Evolutionary conservation across 2,113 vertebrate species (phyloP).

Genomic region (Solea senegalensis): DNA sequence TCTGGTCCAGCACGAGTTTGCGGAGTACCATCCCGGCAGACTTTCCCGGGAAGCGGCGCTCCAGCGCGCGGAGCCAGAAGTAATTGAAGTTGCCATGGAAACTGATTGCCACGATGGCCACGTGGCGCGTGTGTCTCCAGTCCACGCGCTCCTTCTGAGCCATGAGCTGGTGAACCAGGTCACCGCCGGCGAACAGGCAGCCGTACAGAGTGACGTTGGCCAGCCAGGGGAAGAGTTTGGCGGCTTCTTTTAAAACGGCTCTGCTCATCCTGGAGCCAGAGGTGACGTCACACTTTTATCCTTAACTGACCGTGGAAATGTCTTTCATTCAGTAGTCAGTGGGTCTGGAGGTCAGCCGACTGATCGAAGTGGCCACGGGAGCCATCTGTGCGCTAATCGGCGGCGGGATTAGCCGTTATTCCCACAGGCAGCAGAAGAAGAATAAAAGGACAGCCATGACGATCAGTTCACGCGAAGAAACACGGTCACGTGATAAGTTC

Average conservation of each 20-base stretch:
- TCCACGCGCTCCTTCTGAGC: constrained; percentile 78
- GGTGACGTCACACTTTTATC: not conserved
- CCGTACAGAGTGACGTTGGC: constrained; percentile 87
- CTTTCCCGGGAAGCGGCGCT: constrained; percentile 87
- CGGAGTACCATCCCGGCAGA: constrained; percentile 80
- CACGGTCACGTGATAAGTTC: not conserved
- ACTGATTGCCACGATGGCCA: constrained; percentile 84
- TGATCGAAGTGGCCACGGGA: constrained; percentile 14
- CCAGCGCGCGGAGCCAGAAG: constrained; percentile 86
- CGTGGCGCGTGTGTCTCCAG: constrained; percentile 87
- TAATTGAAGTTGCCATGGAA: constrained; percentile 93
- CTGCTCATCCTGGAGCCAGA: constrained; percentile 61
- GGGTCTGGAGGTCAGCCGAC: constrained; percentile 27
- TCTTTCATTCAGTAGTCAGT: constrained; percentile 14
- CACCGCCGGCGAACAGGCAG: constrained; percentile 86
- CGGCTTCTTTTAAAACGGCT: constrained; percentile 69
- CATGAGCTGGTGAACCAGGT: constrained; percentile 85
- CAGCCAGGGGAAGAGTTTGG: constrained; percentile 85
- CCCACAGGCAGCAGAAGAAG: constrained; percentile 19
- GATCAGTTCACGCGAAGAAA: too few species aligned
- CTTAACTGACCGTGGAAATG: not conserved
- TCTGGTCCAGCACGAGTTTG: constrained; percentile 89
- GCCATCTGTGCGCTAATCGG: constrained; percentile 50
- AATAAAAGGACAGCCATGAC: too few species aligned
- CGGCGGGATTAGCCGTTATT: constrained; percentile 51